Percentiles rank a stretch among this genome's conserved stretches.
Conservation (phyloP, 2,888 invertebrate species). For the Thera obeliscata region DNA sequence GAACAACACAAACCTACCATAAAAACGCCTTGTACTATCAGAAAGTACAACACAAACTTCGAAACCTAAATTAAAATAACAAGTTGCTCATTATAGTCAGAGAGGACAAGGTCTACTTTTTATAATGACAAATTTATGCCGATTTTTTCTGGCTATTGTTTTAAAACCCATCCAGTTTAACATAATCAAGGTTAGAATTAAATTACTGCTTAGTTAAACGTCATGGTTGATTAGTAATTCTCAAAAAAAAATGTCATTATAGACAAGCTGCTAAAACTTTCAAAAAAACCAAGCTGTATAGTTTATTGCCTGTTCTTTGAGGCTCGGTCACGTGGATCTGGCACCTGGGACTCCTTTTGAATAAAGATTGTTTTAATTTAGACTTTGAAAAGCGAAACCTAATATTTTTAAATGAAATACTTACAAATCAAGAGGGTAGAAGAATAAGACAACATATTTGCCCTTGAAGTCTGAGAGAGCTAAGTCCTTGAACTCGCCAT, state of each 20-base stretch:
- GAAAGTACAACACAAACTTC: too few relatives aligned
- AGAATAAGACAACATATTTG: conserved; percentile 95
- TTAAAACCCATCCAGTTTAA: background rate
- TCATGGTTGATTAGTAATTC: background rate
- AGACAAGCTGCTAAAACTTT: too few relatives aligned
- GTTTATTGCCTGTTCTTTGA: too few relatives aligned
- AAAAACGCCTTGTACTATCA: too few relatives aligned
- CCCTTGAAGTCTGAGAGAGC: conserved; percentile 91
- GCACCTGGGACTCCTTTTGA: too few relatives aligned
- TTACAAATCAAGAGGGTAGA: conserved; percentile 96
- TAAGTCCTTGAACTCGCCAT: conserved; percentile 93
- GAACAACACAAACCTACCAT: too few relatives aligned
- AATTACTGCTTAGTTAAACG: background rate
- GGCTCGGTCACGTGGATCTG: too few relatives aligned
- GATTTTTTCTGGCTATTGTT: background rate
- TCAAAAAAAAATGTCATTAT: too few relatives aligned
- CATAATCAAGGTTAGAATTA: conserved; percentile 1
- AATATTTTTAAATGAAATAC: conserved; percentile 47
- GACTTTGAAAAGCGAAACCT: background rate
- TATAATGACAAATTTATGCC: conserved; percentile 1
- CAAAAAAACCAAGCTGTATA: too few relatives aligned
- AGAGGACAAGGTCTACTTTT: conserved; percentile 3
- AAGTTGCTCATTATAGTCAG: conserved; percentile 3
- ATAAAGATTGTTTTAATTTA: background rate
- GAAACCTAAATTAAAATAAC: too few relatives aligned